A percentile compares a stretch with the other conserved stretches of the same genome.
Conservation (phyloP, 2,113 vertebrate genomes). For the Camelus bactrianus region DNA sequence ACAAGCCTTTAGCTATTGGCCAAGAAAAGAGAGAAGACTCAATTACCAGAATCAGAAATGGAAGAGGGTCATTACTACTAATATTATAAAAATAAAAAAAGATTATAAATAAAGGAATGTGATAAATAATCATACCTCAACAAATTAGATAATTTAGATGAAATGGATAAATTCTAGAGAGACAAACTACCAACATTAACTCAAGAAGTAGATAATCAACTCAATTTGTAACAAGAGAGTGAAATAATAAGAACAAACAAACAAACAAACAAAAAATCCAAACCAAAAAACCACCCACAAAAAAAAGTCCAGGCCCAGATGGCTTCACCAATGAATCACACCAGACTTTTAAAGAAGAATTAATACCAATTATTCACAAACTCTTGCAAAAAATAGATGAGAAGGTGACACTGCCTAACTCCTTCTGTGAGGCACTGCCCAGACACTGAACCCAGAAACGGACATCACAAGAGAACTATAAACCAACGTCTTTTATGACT, state of each 20-base stretch:
- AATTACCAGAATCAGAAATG: neutral
- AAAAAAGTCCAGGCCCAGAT: neutral
- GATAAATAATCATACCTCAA: neutral
- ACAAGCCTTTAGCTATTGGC: neutral
- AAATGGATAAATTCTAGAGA: neutral
- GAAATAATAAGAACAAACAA: neutral
- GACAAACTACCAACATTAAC: neutral
- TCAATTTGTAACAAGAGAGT: neutral
- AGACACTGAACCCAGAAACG: neutral
- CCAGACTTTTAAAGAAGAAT: neutral
- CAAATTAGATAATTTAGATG: neutral
- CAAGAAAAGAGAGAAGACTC: neutral
- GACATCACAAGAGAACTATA: neutral
- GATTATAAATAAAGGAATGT: neutral
- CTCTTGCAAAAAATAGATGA: neutral
- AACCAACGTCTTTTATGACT: neutral
- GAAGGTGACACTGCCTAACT: neutral
- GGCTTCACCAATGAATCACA: neutral
- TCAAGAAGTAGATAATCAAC: neutral
- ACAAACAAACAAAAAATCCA: too few species aligned
- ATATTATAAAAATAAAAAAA: constrained; percentile 12
- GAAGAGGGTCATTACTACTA: neutral
- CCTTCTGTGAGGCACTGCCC: neutral
- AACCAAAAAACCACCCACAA: neutral
- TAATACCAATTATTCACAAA: neutral